Conservation (phyloP, 2,888 invertebrate species). For the Brachypterus glaber region DNA sequence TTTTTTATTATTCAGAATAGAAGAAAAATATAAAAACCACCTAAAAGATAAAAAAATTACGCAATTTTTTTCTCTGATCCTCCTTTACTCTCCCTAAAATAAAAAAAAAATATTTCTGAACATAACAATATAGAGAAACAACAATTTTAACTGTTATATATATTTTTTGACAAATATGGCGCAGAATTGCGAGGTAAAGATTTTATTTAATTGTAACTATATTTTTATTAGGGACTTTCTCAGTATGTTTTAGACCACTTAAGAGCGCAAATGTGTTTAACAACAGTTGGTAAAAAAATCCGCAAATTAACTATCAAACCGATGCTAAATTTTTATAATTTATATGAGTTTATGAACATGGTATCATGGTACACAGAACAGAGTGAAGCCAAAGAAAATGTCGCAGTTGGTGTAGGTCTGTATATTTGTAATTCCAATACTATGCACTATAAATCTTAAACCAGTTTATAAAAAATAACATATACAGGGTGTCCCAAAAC, state of each 20-base stretch:
- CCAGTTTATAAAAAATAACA: too few relatives aligned
- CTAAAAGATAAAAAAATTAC: conserved; percentile 2
- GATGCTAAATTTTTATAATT: conserved; percentile 67
- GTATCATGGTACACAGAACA: conserved; percentile 64
- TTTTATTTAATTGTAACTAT: background rate
- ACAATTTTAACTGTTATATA: too few relatives aligned
- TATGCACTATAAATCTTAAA: too few relatives aligned
- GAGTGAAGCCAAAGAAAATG: conserved; percentile 31
- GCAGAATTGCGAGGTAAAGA: too few relatives aligned
- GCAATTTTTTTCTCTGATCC: background rate
- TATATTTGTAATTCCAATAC: too few relatives aligned
- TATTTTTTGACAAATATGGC: too few relatives aligned
- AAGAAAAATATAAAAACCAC: too few relatives aligned
- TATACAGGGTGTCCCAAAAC: too few relatives aligned
- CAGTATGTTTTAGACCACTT: conserved; percentile 65
- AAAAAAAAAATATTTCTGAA: too few relatives aligned
- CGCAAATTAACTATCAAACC: conserved; percentile 60
- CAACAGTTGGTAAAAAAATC: conserved; percentile 57
- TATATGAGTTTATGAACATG: conserved; percentile 77
- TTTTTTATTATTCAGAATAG: too few relatives aligned
- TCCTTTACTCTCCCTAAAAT: background rate
- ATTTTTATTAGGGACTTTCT: conserved; percentile 30
- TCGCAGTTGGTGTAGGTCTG: conserved; percentile 46
- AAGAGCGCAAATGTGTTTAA: conserved; percentile 60
- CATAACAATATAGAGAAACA: too few relatives aligned